A percentile compares a stretch with the other conserved stretches of the same genome.
Conservation (phyloP, 2,888 invertebrate genomes). For the Choristoneura rosaceana region DNA sequence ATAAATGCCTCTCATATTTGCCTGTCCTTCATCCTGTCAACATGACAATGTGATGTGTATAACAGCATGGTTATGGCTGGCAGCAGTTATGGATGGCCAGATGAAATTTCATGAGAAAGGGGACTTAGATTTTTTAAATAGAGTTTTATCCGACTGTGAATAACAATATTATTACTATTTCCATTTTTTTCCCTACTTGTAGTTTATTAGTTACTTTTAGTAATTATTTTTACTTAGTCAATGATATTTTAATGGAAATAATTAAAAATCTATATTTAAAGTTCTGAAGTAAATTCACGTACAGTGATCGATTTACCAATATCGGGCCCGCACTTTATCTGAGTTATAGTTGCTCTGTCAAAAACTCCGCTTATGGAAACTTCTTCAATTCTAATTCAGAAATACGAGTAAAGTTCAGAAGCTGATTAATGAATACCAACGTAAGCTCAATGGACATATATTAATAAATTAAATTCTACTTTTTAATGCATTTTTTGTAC, state of each 20-base stretch:
- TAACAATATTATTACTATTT: too few relatives aligned
- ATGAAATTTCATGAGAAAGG: neutral
- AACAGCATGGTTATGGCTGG: too few relatives aligned
- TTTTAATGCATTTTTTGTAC: too few relatives aligned
- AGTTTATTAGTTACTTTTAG: too few relatives aligned
- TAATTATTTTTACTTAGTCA: too few relatives aligned
- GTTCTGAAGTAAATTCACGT: neutral
- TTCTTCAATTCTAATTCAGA: neutral
- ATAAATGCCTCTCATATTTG: neutral
- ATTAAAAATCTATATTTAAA: too few relatives aligned
- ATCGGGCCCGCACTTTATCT: constrained; percentile 8
- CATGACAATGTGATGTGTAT: neutral
- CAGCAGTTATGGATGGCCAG: neutral
- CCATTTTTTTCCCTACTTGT: too few relatives aligned
- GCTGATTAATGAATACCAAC: neutral
- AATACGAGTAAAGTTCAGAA: neutral
- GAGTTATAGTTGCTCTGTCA: constrained; percentile 12
- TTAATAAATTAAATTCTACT: too few relatives aligned
- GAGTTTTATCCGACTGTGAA: too few relatives aligned
- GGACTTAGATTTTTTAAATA: neutral
- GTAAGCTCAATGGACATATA: neutral
- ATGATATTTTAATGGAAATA: too few relatives aligned
- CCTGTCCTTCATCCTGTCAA: neutral
- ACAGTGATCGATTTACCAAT: constrained; percentile 1
- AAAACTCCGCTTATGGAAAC: neutral